Evolutionary conservation across 2,888 invertebrate genomes (phyloP).

Genomic region (Rhyacophila evoluta): DNA sequence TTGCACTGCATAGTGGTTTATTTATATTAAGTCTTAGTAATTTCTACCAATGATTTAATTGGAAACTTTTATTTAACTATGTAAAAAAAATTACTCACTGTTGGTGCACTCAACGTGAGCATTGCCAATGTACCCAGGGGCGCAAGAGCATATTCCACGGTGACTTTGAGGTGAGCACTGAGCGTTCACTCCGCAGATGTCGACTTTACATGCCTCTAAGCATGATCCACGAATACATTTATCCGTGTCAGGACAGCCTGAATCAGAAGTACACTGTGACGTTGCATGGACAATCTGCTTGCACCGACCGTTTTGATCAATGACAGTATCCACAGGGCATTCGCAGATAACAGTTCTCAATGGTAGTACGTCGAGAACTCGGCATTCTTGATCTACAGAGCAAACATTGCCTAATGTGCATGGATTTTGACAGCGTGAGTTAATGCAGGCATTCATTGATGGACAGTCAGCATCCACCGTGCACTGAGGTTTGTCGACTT

Average conservation of each 20-base stretch:
- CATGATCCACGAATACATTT: slow-evolving; percentile 83
- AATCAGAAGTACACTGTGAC: slow-evolving; percentile 77
- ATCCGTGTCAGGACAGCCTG: slow-evolving; percentile 81
- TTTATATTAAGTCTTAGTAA: too few relatives aligned
- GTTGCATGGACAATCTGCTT: slow-evolving; percentile 69
- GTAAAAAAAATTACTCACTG: slow-evolving; percentile 61
- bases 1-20: too few relatives aligned
- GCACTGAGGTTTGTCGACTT: slow-evolving; percentile 72
- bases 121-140: slow-evolving; percentile 82
- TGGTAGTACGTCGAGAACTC: slow-evolving; percentile 82
- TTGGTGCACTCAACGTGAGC: slow-evolving; percentile 81
- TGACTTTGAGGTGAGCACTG: slow-evolving; percentile 83
- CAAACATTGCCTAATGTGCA: slow-evolving; percentile 81
- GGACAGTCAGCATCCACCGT: slow-evolving; percentile 82
- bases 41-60: too few relatives aligned
- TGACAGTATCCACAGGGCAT: slow-evolving; percentile 85
- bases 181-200: slow-evolving; percentile 86
- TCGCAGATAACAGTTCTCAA: slow-evolving; percentile 87
- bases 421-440: slow-evolving; percentile 81
- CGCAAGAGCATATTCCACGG: slow-evolving; percentile 82
- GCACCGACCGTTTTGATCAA: slow-evolving; percentile 80
- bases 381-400: slow-evolving; percentile 81
- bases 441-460: slow-evolving; percentile 81
- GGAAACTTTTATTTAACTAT: too few relatives aligned
- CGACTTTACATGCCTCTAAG: slow-evolving; percentile 81